Evolutionary conservation across 2,888 invertebrate genomes (phyloP).

Genomic region (Xanthorhoe designata): DNA sequence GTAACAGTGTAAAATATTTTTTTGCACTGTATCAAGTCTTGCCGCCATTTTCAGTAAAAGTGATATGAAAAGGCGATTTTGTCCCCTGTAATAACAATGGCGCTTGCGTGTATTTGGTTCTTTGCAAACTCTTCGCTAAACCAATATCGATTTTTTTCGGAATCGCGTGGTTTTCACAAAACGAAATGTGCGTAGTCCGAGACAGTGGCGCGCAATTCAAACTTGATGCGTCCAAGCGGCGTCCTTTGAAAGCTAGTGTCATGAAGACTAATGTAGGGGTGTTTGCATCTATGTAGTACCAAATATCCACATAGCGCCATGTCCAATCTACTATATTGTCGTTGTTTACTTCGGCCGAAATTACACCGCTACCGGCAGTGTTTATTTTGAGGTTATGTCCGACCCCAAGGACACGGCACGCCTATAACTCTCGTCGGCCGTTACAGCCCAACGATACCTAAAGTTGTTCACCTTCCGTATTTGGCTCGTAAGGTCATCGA

Average conservation of each 20-base stretch:
- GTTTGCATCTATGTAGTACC: constrained; percentile 1
- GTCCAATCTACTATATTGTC: not conserved
- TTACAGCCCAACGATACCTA: constrained; percentile 8
- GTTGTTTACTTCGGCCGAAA: constrained; percentile 20
- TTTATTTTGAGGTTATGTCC: constrained; percentile 39
- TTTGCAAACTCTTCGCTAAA: not conserved
- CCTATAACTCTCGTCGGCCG: constrained; percentile 10
- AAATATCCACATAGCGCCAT: not conserved
- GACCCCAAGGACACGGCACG: constrained; percentile 19
- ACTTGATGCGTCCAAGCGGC: constrained; percentile 76
- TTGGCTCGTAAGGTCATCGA: constrained; percentile 4
- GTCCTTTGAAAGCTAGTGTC: constrained; percentile 15
- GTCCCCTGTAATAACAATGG: constrained; percentile 42
- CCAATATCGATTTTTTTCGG: constrained; percentile 40
- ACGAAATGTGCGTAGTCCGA: constrained; percentile 45
- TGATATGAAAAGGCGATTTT: constrained; percentile 49
- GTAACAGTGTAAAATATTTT: not conserved
- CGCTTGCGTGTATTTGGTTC: constrained; percentile 31
- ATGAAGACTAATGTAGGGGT: constrained; percentile 1
- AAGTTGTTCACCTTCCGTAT: constrained; percentile 24
- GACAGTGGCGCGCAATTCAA: constrained; percentile 69
- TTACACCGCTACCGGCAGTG: constrained; percentile 19
- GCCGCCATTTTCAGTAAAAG: constrained; percentile 71
- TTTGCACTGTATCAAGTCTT: constrained; percentile 45
- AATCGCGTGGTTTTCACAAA: constrained; percentile 43